Conservation (phyloP, 2,888 invertebrate species). For the Diplolepis rosae region DNA sequence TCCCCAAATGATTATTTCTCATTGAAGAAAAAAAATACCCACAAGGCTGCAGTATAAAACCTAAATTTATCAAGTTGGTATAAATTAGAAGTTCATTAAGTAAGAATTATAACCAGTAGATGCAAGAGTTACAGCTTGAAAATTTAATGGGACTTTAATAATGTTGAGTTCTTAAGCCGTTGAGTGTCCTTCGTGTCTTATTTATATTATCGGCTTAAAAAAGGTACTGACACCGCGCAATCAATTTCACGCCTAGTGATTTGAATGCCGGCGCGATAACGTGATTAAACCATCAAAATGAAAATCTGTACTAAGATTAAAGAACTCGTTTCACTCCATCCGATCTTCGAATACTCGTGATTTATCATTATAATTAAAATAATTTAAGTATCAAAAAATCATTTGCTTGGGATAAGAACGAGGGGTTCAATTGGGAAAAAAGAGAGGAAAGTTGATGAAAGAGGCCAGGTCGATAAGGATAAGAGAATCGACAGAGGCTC, state of each 20-base stretch:
- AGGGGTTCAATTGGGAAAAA: not conserved
- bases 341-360: not conserved
- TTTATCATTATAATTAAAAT: conserved; percentile 31
- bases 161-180: conserved; percentile 24
- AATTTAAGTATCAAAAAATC: conserved; percentile 16
- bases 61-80: conserved; percentile 26
- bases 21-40: not conserved
- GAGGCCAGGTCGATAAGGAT: conserved; percentile 50
- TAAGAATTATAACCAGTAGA: conserved; percentile 26
- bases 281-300: conserved; percentile 30
- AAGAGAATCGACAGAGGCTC: conserved; percentile 63
- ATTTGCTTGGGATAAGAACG: not conserved
- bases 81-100: conserved; percentile 31
- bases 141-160: conserved; percentile 31
- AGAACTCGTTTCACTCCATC: not conserved
- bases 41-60: conserved; percentile 22
- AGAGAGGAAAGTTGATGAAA: conserved; percentile 35
- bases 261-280: conserved; percentile 17
- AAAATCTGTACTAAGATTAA: conserved; percentile 27
- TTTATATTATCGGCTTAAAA: conserved; percentile 30
- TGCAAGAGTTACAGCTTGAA: conserved; percentile 29
- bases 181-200: conserved; percentile 22
- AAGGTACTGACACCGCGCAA: conserved; percentile 28
- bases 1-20: not conserved
- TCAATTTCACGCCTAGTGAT: conserved; percentile 31